phyloP scores from a whole-genome alignment of 2,113 vertebrate species.

The Pachypanchax playfairii region DNA sequence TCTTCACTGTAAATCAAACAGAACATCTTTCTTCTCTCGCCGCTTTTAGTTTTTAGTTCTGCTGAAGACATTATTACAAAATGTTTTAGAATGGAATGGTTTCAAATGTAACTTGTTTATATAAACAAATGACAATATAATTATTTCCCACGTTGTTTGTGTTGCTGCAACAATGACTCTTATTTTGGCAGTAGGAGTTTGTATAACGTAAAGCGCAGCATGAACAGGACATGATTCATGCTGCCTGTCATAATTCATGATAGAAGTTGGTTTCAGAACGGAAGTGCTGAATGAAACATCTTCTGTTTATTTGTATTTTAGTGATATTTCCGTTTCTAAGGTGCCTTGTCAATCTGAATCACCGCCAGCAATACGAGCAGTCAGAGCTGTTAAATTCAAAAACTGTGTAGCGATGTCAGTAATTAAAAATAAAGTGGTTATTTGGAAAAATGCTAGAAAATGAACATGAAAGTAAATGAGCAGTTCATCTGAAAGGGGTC shows the following conservation, averaged over 20 bases:
- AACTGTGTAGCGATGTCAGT: background rate
- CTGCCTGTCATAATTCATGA: no score
- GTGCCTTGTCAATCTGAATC: background rate
- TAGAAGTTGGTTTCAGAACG: background rate
- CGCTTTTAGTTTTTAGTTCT: background rate
- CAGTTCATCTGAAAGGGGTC: no score
- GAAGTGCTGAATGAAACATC: no score
- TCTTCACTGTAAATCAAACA: background rate
- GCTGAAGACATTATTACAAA: no score
- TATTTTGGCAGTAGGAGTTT: background rate
- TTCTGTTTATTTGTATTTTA: background rate
- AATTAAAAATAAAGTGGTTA: background rate
- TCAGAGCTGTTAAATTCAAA: background rate
- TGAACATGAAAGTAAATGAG: no score
- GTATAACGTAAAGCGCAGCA: background rate
- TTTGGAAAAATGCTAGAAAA: background rate
- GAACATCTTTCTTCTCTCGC: background rate
- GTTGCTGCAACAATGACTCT: no score
- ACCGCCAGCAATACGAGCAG: no score
- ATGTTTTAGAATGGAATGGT: no score
- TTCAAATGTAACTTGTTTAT: no score
- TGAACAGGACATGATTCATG: no score
- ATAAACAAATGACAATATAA: no score
- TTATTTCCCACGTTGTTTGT: no score
- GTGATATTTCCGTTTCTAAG: background rate